These are phyloP conservation scores for Oncorhynchus gorbuscha DNA, from an alignment of 2,113 vertebrate genomes.

Conservation along the genomic window DNA sequence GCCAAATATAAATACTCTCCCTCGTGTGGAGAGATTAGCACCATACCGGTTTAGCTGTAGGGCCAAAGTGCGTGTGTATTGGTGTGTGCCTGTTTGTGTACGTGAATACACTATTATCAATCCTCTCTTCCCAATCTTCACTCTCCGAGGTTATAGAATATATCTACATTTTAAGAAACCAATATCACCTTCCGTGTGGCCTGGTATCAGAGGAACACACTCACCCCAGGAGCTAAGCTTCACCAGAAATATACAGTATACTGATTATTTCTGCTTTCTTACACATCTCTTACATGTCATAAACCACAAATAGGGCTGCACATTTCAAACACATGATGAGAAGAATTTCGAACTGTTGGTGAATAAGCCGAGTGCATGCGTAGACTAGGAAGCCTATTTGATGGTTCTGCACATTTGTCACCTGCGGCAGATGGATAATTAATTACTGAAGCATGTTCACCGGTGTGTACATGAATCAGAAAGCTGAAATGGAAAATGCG, in stretches of 20 bases:
- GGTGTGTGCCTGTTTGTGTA: too few species aligned
- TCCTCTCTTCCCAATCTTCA: neutral
- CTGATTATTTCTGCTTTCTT: neutral
- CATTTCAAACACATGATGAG: too few species aligned
- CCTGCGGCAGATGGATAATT: too few species aligned
- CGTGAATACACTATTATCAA: neutral
- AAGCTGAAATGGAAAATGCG: too few species aligned
- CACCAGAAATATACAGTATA: neutral
- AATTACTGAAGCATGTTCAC: too few species aligned
- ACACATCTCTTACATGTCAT: too few species aligned
- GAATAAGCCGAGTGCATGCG: too few species aligned
- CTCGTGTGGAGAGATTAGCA: neutral
- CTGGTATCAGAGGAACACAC: neutral
- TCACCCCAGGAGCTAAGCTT: neutral
- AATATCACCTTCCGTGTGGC: neutral
- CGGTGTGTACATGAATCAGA: too few species aligned
- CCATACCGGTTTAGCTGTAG: neutral
- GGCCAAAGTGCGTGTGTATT: neutral
- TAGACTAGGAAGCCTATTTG: too few species aligned
- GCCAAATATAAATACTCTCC: slow-evolving; percentile 5
- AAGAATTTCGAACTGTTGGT: too few species aligned
- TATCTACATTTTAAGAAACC: neutral
- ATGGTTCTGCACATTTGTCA: too few species aligned
- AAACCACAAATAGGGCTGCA: too few species aligned
- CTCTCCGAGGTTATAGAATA: neutral